These are phyloP conservation scores for Tympanoctomys barrerae DNA, from an alignment of 2,797 vertebrate species.

Conservation along the genomic window DNA sequence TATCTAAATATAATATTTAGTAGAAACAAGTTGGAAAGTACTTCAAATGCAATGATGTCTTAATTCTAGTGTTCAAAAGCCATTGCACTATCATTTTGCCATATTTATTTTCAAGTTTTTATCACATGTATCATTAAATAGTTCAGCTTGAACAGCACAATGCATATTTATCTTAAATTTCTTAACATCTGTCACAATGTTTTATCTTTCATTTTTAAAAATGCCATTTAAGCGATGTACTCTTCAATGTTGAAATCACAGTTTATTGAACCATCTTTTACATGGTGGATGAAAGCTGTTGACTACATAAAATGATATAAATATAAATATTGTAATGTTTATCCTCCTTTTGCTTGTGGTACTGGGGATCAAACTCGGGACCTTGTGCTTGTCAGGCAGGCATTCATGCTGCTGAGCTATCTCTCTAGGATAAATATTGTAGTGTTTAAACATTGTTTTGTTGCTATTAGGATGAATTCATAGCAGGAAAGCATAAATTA, in stretches of 20 bases:
- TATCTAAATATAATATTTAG: background rate
- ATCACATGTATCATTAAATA: background rate
- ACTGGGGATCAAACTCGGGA: too few relatives aligned
- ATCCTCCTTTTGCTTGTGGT: background rate
- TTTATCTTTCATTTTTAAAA: constrained; percentile 22
- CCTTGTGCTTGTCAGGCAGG: too few relatives aligned
- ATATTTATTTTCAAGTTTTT: constrained; percentile 28
- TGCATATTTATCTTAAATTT: constrained; percentile 28
- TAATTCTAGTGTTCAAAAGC: constrained; percentile 14
- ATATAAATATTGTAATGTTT: constrained; percentile 39
- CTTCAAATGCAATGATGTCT: background rate
- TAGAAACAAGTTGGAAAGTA: constrained; percentile 15
- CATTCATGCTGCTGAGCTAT: too few relatives aligned
- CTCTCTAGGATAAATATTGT: constrained; percentile 11
- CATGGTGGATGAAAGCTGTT: background rate
- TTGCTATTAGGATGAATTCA: background rate
- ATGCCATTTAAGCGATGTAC: background rate
- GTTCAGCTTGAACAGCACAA: constrained; percentile 22
- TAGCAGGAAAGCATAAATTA: constrained; percentile 31
- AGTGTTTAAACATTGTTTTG: background rate
- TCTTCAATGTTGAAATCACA: constrained; percentile 32
- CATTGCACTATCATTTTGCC: background rate
- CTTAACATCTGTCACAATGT: background rate
- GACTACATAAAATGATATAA: background rate
- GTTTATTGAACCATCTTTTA: constrained; percentile 13